These are phyloP conservation scores for Menidia menidia DNA, from an alignment of 2,797 vertebrate genomes.

Conservation along the genomic window DNA sequence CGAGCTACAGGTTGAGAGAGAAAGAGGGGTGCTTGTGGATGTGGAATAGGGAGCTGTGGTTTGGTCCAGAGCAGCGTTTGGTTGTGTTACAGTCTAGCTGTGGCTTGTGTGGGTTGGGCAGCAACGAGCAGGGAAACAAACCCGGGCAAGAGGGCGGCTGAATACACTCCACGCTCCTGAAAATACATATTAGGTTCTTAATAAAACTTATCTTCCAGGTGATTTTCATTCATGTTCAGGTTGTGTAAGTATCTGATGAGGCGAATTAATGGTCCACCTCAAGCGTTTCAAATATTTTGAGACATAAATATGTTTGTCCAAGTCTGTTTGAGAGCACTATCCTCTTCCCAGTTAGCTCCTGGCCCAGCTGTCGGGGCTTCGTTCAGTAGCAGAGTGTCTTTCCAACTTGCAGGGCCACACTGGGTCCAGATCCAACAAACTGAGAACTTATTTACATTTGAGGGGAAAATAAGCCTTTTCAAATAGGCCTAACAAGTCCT, in stretches of 20 bases:
- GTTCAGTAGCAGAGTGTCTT: slow-evolving; percentile 77
- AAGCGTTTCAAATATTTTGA: slow-evolving; percentile 70
- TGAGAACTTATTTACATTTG: slow-evolving; percentile 75
- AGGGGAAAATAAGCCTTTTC: slow-evolving; percentile 66
- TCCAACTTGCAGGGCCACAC: slow-evolving; percentile 62
- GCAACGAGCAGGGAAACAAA: slow-evolving; percentile 59
- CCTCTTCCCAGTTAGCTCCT: slow-evolving; percentile 61
- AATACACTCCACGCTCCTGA: slow-evolving; percentile 48
- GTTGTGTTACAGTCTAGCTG: slow-evolving; percentile 71
- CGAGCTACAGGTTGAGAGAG: slow-evolving; percentile 38
- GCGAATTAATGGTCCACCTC: slow-evolving; percentile 60
- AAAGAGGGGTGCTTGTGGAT: slow-evolving; percentile 57
- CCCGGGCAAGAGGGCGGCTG: slow-evolving; percentile 38
- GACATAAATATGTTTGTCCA: slow-evolving; percentile 73
- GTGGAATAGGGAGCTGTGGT: slow-evolving; percentile 64
- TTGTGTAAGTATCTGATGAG: slow-evolving; percentile 63
- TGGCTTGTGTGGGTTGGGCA: slow-evolving; percentile 71
- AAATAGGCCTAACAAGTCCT: slow-evolving; percentile 69
- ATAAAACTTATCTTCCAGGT: slow-evolving; percentile 56
- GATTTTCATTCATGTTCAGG: slow-evolving; percentile 50
- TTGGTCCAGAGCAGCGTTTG: slow-evolving; percentile 58
- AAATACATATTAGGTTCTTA: slow-evolving; percentile 64
- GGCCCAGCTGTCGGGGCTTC: slow-evolving; percentile 51
- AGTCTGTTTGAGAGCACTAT: slow-evolving; percentile 59
- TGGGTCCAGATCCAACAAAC: slow-evolving; percentile 73